Percentiles rank a stretch among this genome's conserved stretches.
phyloP scores from a whole-genome alignment of 2,797 vertebrate species.

The Girardinus metallicus region DNA sequence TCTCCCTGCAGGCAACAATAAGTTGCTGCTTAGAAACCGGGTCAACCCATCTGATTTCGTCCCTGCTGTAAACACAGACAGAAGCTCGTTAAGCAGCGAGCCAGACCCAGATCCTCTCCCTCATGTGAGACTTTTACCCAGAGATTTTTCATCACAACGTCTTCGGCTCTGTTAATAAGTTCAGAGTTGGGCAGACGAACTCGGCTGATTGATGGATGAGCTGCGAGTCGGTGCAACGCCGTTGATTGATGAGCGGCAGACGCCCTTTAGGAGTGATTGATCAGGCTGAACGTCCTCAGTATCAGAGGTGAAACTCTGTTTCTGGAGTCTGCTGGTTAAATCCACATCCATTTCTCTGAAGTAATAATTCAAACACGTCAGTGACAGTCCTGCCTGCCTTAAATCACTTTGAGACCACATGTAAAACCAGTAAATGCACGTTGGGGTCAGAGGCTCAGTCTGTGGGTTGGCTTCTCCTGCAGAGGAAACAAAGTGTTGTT shows the following conservation, averaged over 20 bases:
- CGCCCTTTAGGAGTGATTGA: slow-evolving; percentile 8
- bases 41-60: slow-evolving; percentile 38
- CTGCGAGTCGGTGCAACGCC: neutral
- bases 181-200: slow-evolving; percentile 3
- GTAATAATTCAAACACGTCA: neutral
- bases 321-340: neutral
- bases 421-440: slow-evolving; percentile 49
- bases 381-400: slow-evolving; percentile 1
- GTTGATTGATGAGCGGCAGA: slow-evolving; percentile 42
- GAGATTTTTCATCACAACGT: slow-evolving; percentile 35
- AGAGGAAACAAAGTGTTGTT: neutral
- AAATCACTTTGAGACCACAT: slow-evolving; percentile 64
- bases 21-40: slow-evolving; percentile 19
- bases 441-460: neutral
- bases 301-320: neutral
- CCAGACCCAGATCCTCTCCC: neutral
- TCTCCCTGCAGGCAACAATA: neutral
- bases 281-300: neutral
- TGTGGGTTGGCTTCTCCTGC: neutral
- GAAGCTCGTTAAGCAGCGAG: neutral
- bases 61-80: neutral
- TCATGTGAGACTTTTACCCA: slow-evolving; percentile 8
- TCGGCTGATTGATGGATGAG: slow-evolving; percentile 35
- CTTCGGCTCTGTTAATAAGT: slow-evolving; percentile 32
- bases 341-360: neutral